Base-by-base conservation (phyloP, 2,888 invertebrate genomes). In the Metellina segmentata region DNA sequence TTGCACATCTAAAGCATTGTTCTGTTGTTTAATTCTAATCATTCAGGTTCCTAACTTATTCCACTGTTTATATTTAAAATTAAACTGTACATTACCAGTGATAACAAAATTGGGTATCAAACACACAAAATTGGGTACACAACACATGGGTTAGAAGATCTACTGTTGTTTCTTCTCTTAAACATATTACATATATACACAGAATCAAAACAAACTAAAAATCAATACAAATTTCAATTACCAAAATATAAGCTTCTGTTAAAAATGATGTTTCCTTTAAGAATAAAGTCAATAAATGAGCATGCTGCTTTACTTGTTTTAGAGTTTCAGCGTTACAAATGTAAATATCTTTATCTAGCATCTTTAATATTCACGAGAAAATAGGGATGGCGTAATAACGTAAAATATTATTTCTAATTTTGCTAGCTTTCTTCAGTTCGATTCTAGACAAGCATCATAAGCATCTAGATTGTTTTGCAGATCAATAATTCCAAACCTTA, bases 221-320 rank as follows among this genome's bases (percentile, higher is more conserved):
- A 16, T 9, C 0, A 61, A 61, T 9, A 61, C 0, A 61, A 53
- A 53, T 79, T 19, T 53, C 16, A 52, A 13, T 48, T 79, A 90
- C 90, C 85, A 90, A 74, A 90, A 90, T 90, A 51, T 85, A 90
- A 20, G 85, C 71, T 74, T 90, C 90, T 16, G 90, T 85, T 16
- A 90, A 78, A 83, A 72, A 77, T 19, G 79, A 61, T 11, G 77
- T 49, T 13, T 74, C 72, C 11, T n/a, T 72, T 2, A 90, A 61
- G 74, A 90, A 90, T 11, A 79, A 1, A 16, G 85, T 85, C 6
- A 85, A 16, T 7, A 79, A 16, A 7, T 72, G 8, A 19, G 74
- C 79, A 85, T 74, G 48, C 61, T 52, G 72, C 61, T 79, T 85
- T 5, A 90, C 34, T 8, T 81, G 9, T 0, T 81, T 72, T 9